Conservation (phyloP, 1,140 invertebrate species). For the Drosophila sproati region DNA sequence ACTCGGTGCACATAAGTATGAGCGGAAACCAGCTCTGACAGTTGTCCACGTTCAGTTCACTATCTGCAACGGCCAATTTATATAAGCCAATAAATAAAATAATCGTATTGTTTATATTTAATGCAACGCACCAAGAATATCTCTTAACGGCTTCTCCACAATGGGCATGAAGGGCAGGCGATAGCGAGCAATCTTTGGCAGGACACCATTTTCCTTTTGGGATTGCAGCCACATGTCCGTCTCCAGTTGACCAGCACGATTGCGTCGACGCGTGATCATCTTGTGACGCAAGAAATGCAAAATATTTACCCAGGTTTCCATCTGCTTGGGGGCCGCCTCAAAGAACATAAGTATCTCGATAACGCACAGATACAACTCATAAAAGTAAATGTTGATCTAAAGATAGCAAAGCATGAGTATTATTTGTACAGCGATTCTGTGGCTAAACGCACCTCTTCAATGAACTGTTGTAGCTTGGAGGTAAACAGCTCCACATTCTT, state of each 20-base stretch:
- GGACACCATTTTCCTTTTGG: conserved; percentile 70
- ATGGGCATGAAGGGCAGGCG: conserved; percentile 78
- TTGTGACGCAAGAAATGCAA: conserved; percentile 81
- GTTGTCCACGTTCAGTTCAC: conserved; percentile 80
- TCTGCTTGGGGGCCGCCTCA: conserved; percentile 70
- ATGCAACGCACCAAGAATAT: conserved; percentile 65
- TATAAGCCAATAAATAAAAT: background rate
- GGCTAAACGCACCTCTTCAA: conserved; percentile 57
- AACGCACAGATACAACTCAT: conserved; percentile 80
- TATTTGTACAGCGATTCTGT: background rate
- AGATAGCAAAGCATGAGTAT: background rate
- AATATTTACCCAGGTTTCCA: conserved; percentile 78
- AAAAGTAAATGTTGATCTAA: conserved; percentile 84
- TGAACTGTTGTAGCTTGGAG: conserved; percentile 64
- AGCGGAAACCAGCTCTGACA: conserved; percentile 82
- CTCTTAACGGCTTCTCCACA: conserved; percentile 74
- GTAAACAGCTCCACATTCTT: conserved; percentile 71
- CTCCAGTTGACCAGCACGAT: conserved; percentile 72
- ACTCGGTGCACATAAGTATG: conserved; percentile 74
- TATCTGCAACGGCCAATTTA: conserved; percentile 38
- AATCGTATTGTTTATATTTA: background rate
- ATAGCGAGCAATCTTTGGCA: conserved; percentile 80
- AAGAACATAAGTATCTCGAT: conserved; percentile 76
- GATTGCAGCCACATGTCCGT: conserved; percentile 79
- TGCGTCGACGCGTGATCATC: conserved; percentile 68